Evolutionary conservation across 1,140 invertebrate genomes (phyloP), one percentile per base, ranked within the genome.

Genomic region (Odontomachus brunneus): DNA sequence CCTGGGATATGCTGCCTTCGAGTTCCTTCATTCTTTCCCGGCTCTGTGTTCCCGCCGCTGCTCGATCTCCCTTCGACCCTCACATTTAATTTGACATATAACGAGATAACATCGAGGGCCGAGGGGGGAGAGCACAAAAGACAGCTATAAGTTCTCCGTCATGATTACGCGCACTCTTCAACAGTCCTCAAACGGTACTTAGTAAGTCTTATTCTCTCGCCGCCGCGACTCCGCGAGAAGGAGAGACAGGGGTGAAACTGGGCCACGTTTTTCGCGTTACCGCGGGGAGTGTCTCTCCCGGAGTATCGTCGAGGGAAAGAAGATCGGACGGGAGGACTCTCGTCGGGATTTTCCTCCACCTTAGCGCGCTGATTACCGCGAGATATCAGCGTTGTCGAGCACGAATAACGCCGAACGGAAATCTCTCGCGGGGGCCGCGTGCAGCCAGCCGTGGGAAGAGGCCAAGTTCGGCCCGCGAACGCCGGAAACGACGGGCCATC

Each of bases 311-410:
- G 24, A n/a, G 33, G 22, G 69, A 66, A 17, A 76, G 60, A 53
- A 57, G 33, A 80, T 14, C 65, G 33, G 57, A 55, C 51, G 65
- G 51, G 60, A 71, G 69, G 51, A 80, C 75, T 71, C 69, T 80
- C 24, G 51, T 65, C 63, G 57, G 51, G 65, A 80, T 57, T 80
- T 80, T 80, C 57, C 66, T 57, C 65, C 51, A 51, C 38, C 51
- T 80, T 80, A 80, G 69, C 75, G 69, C 75, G 57, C 65, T 80
- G 75, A 80, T 71, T 65, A 80, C 65, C 75, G 17, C 51, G 66
- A 71, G 75, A 80, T n/a, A n/a, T 80, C 65, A 80, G 65, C 65
- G 57, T 38, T 59, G 65, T 48, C 51, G 33, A 66, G 62, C 29
- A 71, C 59, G 65, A 80, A 51, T 59, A 65, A 80, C 59, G 75